Evolutionary conservation across 2,113 vertebrate genomes (phyloP).

Genomic region (Acrocephalus arundinaceus): DNA sequence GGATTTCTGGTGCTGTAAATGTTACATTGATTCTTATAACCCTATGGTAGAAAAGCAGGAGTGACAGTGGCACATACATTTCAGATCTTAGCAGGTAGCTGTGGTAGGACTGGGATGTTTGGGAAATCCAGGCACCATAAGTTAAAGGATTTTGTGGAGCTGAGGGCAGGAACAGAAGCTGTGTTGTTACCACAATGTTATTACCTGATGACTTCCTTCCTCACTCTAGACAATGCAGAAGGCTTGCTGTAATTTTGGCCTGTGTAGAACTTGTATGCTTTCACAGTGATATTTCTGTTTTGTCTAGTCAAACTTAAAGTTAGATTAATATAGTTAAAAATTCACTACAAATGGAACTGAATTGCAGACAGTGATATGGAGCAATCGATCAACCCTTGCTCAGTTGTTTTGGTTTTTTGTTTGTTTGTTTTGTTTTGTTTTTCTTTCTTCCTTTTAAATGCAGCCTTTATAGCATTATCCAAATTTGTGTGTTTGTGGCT

Average conservation of each 20-base stretch:
- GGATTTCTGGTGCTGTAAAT: not conserved
- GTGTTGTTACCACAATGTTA: not conserved
- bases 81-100: not conserved
- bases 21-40: not conserved
- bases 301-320: not conserved
- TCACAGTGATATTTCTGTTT: not conserved
- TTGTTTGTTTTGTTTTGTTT: too few species aligned
- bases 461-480: not conserved
- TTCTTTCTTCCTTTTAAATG: not conserved
- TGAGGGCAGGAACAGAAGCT: not conserved
- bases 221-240: not conserved
- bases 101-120: accelerated
- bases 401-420: not conserved
- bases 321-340: slow-evolving; percentile 43
- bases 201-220: not conserved
- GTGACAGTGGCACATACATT: accelerated
- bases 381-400: slow-evolving; percentile 47
- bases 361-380: slow-evolving; percentile 6
- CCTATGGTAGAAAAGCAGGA: not conserved
- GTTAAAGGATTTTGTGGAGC: not conserved
- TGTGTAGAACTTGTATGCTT: not conserved
- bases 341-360: slow-evolving; percentile 24
- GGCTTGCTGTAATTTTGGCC: not conserved
- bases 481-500: not conserved
- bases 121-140: not conserved